phyloP scores from a whole-genome alignment of 2,888 invertebrate species.

The Standfussiana lucernea region DNA sequence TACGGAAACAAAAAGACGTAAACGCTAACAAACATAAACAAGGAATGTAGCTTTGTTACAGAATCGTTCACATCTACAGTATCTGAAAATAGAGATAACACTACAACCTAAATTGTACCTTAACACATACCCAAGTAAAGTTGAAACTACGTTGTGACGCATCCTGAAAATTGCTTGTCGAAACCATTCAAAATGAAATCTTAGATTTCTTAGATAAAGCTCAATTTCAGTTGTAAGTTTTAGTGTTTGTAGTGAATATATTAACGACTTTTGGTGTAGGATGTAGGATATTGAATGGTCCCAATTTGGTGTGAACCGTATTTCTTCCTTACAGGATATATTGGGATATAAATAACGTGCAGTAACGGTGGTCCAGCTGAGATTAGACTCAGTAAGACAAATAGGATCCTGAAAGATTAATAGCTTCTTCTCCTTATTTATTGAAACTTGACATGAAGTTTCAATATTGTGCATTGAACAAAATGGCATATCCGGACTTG shows the following conservation, averaged over 20 bases:
- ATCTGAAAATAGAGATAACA: constrained; percentile 39
- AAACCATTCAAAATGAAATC: neutral
- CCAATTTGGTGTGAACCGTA: constrained; percentile 56
- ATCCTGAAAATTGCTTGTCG: constrained; percentile 37
- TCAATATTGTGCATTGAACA: too few relatives aligned
- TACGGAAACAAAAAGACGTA: constrained; percentile 42
- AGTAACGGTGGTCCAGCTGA: constrained; percentile 17
- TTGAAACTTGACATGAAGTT: neutral
- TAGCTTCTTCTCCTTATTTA: neutral
- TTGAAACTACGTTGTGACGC: neutral
- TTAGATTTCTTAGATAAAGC: neutral
- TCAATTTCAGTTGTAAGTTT: constrained; percentile 12
- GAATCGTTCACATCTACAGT: constrained; percentile 48
- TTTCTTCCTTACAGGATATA: constrained; percentile 46
- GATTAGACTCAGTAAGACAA: constrained; percentile 15
- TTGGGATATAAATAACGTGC: constrained; percentile 42
- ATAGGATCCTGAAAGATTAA: constrained; percentile 6
- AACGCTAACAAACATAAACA: constrained; percentile 52
- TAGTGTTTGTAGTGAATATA: constrained; percentile 31
- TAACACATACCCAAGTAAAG: rapidly evolving
- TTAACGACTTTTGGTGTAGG: constrained; percentile 39
- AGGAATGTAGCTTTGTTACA: constrained; percentile 51
- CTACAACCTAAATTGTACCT: constrained; percentile 6
- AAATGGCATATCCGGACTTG: neutral
- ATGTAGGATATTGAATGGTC: constrained; percentile 46